Evolutionary conservation across 2,888 invertebrate genomes (phyloP), one percentile per base, ranked within the genome.

Genomic region (Agonopterix subpropinquella): DNA sequence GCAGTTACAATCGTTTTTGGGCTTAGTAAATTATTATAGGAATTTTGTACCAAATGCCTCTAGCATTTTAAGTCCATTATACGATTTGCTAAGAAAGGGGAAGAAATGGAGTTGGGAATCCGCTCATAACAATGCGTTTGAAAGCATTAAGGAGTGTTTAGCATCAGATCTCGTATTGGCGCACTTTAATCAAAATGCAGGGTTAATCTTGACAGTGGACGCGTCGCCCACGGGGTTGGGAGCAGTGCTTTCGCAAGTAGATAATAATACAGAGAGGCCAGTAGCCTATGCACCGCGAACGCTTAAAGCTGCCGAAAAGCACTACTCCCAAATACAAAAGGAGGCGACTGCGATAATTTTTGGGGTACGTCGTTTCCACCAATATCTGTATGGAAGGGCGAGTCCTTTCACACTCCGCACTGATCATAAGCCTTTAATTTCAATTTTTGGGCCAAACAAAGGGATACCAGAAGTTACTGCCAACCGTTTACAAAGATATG

Each of bases 141-240:
- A 42, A 1, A 13, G 9, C 11, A 36, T 49, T 28, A 51, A 49
- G 47, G 36, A 39, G 18, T 11, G 28, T 41, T 49, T 49, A 42
- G 37, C 45, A 41, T 56, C 51, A 1, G 53, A 56, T 28, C 49
- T 47, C 13, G 51, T 54, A 2, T 36, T 61, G 9, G 45, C 55
- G 10, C 56, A 58, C 39, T 61, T 47, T 39, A 46, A 59, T 36
- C 51, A 44, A 11, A 43, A 44, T 2, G 45, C 54, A 18, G 51
- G 48, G 43, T 5, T 57, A 36, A 53, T 55, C 11, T 53, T 59
- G 35, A 57, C 55, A 1, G 54, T 58, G 3, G 58, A 59, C 43
- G 61, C 59, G n/a, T 53, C 54, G 1, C 58, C 56, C 5, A 51
- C 36, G 11, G 58, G 59, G 2, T 39, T 62, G 11, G 59, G 56